A percentile compares a stretch with the other conserved stretches of the same genome.
These are phyloP conservation scores for Hyles lineata DNA, from an alignment of 2,888 invertebrate species.

Conservation along the genomic window DNA sequence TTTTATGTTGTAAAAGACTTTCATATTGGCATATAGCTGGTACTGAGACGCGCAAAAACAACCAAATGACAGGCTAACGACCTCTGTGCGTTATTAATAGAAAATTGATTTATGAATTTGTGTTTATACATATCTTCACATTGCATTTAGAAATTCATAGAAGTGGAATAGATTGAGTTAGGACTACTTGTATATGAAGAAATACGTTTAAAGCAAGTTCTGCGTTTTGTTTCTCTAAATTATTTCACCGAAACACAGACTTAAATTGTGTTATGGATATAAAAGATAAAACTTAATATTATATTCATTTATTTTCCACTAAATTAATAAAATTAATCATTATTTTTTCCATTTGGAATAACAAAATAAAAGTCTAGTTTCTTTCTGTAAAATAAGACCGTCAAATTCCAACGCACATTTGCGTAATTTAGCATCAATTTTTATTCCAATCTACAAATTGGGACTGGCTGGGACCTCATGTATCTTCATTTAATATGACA, in stretches of 20 bases:
- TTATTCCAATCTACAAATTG: conserved; percentile 7
- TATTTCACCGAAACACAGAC: no score
- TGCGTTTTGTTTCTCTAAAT: no score
- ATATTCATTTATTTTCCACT: no score
- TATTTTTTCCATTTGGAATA: no score
- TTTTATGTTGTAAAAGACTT: conserved; percentile 11
- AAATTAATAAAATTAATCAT: no score
- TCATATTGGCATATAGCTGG: neutral
- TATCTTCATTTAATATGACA: conserved; percentile 24
- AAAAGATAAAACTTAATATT: no score
- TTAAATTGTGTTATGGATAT: no score
- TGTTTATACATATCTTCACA: neutral
- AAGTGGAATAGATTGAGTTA: neutral
- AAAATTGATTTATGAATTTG: conserved; percentile 4
- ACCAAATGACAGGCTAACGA: conserved; percentile 9
- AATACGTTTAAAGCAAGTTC: no score
- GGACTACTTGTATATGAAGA: no score
- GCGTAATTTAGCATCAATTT: neutral
- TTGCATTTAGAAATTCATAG: neutral
- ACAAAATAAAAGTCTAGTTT: no score
- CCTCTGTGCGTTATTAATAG: neutral
- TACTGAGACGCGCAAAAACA: neutral
- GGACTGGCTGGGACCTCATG: neutral
- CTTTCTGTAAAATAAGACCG: no score
- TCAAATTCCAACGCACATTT: no score